Percentiles rank a stretch among this genome's conserved stretches.
Evolutionary conservation across 2,888 invertebrate genomes (phyloP).

Genomic region (Parochlus steinenii): DNA sequence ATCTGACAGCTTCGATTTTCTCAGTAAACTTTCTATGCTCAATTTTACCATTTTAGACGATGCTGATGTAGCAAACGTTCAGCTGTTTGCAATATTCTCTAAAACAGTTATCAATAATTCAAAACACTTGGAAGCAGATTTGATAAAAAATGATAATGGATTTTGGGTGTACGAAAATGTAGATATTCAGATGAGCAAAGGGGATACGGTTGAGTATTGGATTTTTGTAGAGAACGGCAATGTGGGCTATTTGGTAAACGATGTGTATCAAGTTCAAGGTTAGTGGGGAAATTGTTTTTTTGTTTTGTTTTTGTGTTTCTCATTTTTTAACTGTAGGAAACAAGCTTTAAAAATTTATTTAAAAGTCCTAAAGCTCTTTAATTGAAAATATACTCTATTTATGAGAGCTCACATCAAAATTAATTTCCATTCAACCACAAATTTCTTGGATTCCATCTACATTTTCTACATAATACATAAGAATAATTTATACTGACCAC

Average conservation of each 20-base stretch:
- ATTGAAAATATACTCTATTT: too few relatives aligned
- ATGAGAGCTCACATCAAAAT: too few relatives aligned
- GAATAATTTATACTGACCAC: neutral
- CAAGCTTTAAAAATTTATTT: too few relatives aligned
- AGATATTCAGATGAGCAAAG: neutral
- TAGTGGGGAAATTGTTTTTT: neutral
- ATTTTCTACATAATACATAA: too few relatives aligned
- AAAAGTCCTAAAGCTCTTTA: too few relatives aligned
- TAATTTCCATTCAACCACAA: too few relatives aligned
- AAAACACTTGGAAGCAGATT: conserved; percentile 1
- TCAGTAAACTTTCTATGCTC: too few relatives aligned
- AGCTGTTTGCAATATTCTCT: conserved; percentile 1
- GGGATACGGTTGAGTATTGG: conserved; percentile 3
- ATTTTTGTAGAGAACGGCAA: conserved; percentile 4
- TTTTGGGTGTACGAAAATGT: conserved; percentile 4
- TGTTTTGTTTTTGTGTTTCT: neutral
- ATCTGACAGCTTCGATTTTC: too few relatives aligned
- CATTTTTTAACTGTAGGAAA: too few relatives aligned
- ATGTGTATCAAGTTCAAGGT: conserved; percentile 1
- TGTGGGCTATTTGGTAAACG: conserved; percentile 1
- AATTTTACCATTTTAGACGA: too few relatives aligned
- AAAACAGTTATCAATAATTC: conserved; percentile 5
- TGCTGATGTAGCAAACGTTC: too few relatives aligned
- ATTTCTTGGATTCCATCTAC: too few relatives aligned
- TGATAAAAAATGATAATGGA: conserved; percentile 6